phyloP scores from a whole-genome alignment of 2,888 invertebrate genomes.

The Spatulosminthurus flaviceps region DNA sequence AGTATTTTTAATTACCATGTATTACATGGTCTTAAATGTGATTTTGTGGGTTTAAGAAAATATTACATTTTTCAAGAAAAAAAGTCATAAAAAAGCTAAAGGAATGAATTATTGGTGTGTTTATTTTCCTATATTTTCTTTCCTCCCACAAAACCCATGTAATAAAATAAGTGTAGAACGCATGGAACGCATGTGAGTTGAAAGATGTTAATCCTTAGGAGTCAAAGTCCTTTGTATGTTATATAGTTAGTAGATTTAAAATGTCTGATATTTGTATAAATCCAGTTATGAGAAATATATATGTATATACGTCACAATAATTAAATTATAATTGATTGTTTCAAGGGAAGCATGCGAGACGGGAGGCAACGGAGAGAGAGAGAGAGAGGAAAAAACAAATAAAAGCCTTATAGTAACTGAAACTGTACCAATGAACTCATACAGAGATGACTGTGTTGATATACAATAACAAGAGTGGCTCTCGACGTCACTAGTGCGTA shows the following conservation, averaged over 20 bases:
- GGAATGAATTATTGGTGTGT: no score
- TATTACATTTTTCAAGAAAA: no score
- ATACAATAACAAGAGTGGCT: neutral
- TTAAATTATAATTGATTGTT: conserved; percentile 12
- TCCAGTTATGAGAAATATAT: neutral
- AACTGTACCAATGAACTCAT: conserved; percentile 16
- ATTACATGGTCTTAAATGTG: no score
- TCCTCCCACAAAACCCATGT: no score
- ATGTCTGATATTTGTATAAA: neutral
- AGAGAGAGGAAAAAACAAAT: neutral
- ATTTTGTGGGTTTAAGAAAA: no score
- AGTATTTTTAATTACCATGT: no score
- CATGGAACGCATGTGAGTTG: no score
- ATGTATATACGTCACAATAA: neutral
- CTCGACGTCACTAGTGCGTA: neutral
- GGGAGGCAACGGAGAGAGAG: neutral
- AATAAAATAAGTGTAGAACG: no score
- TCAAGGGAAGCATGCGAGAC: neutral
- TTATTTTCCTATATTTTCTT: no score
- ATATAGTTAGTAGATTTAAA: neutral
- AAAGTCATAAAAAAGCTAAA: no score
- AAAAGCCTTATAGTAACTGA: neutral
- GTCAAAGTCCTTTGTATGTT: neutral
- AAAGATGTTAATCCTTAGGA: no score
- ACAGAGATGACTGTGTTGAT: neutral